These are phyloP conservation scores for Epirrita christyi DNA, from an alignment of 2,888 invertebrate genomes.

Conservation along the genomic window DNA sequence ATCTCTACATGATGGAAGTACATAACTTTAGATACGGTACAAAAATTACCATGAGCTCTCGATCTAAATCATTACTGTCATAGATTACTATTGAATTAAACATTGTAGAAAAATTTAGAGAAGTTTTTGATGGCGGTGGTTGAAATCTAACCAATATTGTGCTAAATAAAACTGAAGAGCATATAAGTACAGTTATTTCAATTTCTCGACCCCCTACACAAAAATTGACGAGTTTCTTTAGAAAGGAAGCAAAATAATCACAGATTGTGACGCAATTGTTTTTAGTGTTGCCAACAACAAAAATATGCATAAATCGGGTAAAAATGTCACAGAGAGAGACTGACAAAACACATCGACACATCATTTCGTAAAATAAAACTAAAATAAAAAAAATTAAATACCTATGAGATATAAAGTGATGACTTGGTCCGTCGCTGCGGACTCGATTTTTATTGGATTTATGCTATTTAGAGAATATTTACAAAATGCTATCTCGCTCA, in stretches of 20 bases:
- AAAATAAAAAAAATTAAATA: constrained; percentile 79
- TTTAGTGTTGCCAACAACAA: constrained; percentile 55
- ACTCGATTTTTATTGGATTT: constrained; percentile 72
- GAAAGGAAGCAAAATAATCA: constrained; percentile 61
- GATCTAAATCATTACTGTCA: too few species aligned
- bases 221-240: constrained; percentile 53
- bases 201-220: constrained; percentile 61
- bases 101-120: too few species aligned
- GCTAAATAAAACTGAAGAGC: constrained; percentile 58
- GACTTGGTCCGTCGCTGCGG: constrained; percentile 70
- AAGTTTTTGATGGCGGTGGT: constrained; percentile 46
- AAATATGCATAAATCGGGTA: constrained; percentile 40
- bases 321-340: constrained; percentile 61
- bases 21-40: too few species aligned
- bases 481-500: constrained; percentile 80
- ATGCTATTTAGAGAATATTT: constrained; percentile 80
- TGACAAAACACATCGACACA: constrained; percentile 70
- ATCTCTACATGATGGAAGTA: too few species aligned
- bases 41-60: too few species aligned
- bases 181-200: constrained; percentile 65
- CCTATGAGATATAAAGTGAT: constrained; percentile 82
- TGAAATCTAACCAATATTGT: constrained; percentile 58
- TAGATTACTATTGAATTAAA: too few species aligned
- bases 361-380: constrained; percentile 73
- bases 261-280: constrained; percentile 47